Evolutionary conservation across 2,888 invertebrate species (phyloP), one percentile per base, ranked within the genome.

Genomic region (Crossocerus cetratus): DNA sequence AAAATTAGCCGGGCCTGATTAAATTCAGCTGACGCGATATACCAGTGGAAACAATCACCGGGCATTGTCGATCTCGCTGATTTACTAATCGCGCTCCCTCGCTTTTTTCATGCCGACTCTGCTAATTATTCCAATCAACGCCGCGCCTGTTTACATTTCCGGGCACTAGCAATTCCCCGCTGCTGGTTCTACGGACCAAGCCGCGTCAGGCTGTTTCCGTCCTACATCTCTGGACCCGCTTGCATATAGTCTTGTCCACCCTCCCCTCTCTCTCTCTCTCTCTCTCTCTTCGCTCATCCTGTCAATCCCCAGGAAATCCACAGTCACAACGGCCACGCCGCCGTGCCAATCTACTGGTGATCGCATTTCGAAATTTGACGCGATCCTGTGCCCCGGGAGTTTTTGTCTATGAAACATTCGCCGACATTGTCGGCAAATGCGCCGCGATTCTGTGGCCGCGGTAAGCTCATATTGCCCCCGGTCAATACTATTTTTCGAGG

Each of bases 101-200:
- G n/a, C n/a, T 14, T 49, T 49, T 49, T 49, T 49, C 49, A 14
- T 49, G n/a, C 49, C 16, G 49, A 13, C 49, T n/a, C n/a, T 32
- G 32, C 32, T 49, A 49, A 49, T 49, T 49, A 49, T 49, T 49
- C 49, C 49, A 49, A 49, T 49, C 49, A 49, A 49, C 49, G 49
- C 16, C 16, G 11, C 49, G 32, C 49, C n/a, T 49, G 49, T 49
- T 49, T 49, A 49, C 49, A 49, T 49, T 49, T 49, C 49, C n/a
- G 49, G 14, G 49, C 49, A 49, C 14, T 49, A 49, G 49, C n/a
- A 49, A 49, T 16, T 4, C 16, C 49, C 49, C 3, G 49, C 14
- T 4, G 2, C 49, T 13, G 5, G 32, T 32, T 32, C 32, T 32
- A 4, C 32, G 49, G 49, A 13, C 14, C 14, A 49, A 14, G 14